phyloP scores from a whole-genome alignment of 2,888 invertebrate genomes.

The Morpho helenor region DNA sequence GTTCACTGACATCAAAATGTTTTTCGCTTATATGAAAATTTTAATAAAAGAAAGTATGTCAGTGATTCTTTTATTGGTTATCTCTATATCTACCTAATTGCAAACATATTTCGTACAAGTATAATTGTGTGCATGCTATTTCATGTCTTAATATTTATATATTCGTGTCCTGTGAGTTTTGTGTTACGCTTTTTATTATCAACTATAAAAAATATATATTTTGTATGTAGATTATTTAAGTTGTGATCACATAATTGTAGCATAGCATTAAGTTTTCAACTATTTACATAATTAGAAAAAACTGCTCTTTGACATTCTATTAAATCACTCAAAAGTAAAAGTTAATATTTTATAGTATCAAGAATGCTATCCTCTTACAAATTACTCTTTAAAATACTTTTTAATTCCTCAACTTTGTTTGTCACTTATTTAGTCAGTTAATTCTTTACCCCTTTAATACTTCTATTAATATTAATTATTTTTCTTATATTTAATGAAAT shows the following conservation, averaged over 20 bases:
- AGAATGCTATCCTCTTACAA: neutral
- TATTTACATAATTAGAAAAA: slow-evolving; percentile 1
- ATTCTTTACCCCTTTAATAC: neutral
- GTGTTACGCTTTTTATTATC: slow-evolving; percentile 78
- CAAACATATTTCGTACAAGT: slow-evolving; percentile 29
- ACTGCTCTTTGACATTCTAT: neutral
- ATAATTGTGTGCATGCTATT: slow-evolving; percentile 48
- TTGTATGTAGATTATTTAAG: slow-evolving; percentile 30
- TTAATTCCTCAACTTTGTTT: neutral
- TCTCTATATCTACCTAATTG: slow-evolving; percentile 32
- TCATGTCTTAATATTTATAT: slow-evolving; percentile 36
- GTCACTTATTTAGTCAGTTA: neutral
- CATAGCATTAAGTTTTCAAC: slow-evolving; percentile 6
- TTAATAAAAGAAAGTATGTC: too few species aligned
- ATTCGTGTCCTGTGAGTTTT: slow-evolving; percentile 81
- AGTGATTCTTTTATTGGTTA: too few species aligned
- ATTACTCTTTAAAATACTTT: neutral
- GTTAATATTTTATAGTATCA: neutral
- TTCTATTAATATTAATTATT: neutral
- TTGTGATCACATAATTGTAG: slow-evolving; percentile 14
- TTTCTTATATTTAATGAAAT: too few species aligned
- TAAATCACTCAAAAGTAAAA: too few species aligned
- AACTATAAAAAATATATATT: slow-evolving; percentile 28
- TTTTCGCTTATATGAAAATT: too few species aligned
- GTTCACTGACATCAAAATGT: too few species aligned